Evolutionary conservation across 1,140 invertebrate species (phyloP), one percentile per base, ranked within the genome.

Genomic region (Linepithema humile): DNA sequence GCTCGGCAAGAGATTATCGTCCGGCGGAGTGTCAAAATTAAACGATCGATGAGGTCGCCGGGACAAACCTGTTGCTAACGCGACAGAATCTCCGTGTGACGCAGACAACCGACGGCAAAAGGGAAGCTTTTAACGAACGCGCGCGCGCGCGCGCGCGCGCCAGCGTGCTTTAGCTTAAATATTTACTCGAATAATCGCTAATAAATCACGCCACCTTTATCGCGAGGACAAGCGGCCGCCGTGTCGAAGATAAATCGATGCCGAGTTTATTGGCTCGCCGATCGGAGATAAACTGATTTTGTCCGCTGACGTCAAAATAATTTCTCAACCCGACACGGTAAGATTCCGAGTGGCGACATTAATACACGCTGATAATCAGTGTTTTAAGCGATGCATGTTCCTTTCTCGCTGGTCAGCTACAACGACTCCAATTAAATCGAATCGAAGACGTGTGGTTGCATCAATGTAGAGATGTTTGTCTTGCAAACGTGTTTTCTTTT

Each of bases 121-220:
- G 17, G 67, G 38, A 78, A 59, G 10, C 29, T 77, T 1, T 20
- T 26, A n/a, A n/a, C n/a, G n/a, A n/a, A n/a, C n/a, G n/a, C n/a
- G n/a, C n/a, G n/a, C n/a, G n/a, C n/a, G n/a, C n/a, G n/a, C n/a
- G n/a, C n/a, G n/a, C n/a, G n/a, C n/a, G n/a, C n/a, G n/a, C n/a
- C n/a, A n/a, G n/a, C 26, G 50, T 10, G n/a, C n/a, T n/a, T n/a
- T n/a, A n/a, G 43, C 60, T 84, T 50, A 69, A 77, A 85, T 85
- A 84, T 84, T 77, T 69, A 4, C 38, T 23, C 70, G 53, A 2
- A 29, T 23, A 57, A 43, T 60, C 23, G 26, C 3, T 26, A 38
- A 85, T 85, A 85, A 84, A 85, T 85, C 70, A 85, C 62, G 15
- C 17, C 12, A 0, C 7, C 64, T 50, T 85, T 62, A 70, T 86